Conservation (phyloP, 2,888 invertebrate genomes). For the Phaedon cochleariae region DNA sequence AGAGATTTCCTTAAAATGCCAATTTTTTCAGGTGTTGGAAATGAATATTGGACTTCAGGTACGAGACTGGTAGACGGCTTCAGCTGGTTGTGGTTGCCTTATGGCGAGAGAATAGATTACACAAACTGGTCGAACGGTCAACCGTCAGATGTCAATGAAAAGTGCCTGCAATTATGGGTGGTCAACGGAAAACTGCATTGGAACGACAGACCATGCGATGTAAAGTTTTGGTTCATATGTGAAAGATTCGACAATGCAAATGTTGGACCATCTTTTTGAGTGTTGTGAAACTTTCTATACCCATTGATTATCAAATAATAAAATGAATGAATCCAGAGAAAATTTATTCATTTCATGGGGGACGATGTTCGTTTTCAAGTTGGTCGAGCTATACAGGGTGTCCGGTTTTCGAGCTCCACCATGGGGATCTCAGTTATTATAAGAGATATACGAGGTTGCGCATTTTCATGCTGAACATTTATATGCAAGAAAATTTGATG, state of each 20-base stretch:
- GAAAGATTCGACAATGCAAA: slow-evolving; percentile 14
- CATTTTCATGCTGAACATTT: too few relatives aligned
- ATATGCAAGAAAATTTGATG: too few relatives aligned
- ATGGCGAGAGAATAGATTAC: slow-evolving; percentile 15
- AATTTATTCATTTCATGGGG: too few relatives aligned
- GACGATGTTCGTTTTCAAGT: too few relatives aligned
- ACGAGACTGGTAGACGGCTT: slow-evolving; percentile 10
- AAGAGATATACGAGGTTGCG: too few relatives aligned
- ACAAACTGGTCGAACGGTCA: slow-evolving; percentile 17
- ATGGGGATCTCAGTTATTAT: too few relatives aligned
- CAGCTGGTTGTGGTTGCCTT: slow-evolving; percentile 11
- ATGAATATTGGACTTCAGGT: slow-evolving; percentile 19
- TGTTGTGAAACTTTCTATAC: too few relatives aligned
- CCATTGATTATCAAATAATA: too few relatives aligned
- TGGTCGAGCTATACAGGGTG: too few relatives aligned
- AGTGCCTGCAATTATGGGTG: slow-evolving; percentile 18
- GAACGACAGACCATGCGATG: slow-evolving; percentile 19
- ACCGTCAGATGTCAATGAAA: slow-evolving; percentile 2
- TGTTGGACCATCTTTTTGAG: too few relatives aligned
- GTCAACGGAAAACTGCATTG: neutral
- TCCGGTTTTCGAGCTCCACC: too few relatives aligned
- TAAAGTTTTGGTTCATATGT: slow-evolving; percentile 11
- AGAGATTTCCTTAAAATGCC: neutral
- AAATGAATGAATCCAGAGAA: too few relatives aligned
- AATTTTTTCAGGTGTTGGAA: slow-evolving; percentile 4